phyloP scores from a whole-genome alignment of 2,797 vertebrate genomes.

The Dicrostonyx torquatus region DNA sequence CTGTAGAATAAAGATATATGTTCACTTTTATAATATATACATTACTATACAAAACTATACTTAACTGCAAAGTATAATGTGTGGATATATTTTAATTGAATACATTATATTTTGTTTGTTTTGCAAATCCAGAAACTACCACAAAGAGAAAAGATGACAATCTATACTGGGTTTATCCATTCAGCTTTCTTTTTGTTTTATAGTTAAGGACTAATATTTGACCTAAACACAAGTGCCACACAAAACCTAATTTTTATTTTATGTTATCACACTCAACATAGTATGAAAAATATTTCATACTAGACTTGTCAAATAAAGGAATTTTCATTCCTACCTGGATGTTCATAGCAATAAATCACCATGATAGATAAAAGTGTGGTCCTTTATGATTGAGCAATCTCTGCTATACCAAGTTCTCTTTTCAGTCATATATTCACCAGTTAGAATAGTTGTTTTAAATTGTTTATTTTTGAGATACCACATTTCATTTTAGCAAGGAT shows the following conservation, averaged over 20 bases:
- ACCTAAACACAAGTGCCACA: background rate
- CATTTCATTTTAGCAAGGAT: background rate
- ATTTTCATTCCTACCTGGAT: constrained; percentile 48
- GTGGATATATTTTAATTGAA: constrained; percentile 44
- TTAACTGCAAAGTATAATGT: constrained; percentile 31
- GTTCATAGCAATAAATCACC: constrained; percentile 12
- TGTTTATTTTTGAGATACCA: background rate
- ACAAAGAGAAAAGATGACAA: background rate
- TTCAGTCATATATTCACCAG: constrained; percentile 22
- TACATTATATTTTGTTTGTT: background rate
- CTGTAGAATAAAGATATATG: constrained; percentile 2
- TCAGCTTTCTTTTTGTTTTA: background rate
- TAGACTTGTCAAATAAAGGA: constrained; percentile 47
- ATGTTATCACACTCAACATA: constrained; percentile 50
- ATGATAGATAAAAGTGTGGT: background rate
- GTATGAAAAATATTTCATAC: constrained; percentile 53
- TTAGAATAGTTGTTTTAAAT: constrained; percentile 30
- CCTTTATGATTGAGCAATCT: background rate
- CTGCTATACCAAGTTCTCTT: background rate
- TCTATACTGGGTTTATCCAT: background rate
- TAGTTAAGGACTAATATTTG: constrained; percentile 44
- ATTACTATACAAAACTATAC: background rate
- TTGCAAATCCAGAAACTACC: constrained; percentile 11
- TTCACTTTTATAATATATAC: constrained; percentile 35
- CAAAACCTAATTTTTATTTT: background rate